These are phyloP conservation scores for Lagopus leucura DNA, from an alignment of 2,113 vertebrate species.

Conservation along the genomic window DNA sequence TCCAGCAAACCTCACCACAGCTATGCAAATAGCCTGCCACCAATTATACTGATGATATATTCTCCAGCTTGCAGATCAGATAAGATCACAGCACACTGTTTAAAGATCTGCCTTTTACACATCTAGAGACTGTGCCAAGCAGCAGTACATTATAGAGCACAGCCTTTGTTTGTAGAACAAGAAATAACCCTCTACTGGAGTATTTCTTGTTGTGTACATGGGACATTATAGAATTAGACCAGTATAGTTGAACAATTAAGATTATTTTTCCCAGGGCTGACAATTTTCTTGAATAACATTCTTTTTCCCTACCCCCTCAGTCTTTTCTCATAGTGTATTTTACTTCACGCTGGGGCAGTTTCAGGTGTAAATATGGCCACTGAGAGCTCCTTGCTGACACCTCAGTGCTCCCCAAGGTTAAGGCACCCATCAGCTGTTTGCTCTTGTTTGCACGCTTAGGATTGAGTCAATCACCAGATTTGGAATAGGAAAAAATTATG, in stretches of 20 bases:
- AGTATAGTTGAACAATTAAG: not conserved
- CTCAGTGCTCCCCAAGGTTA: not conserved
- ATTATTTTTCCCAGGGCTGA: not conserved
- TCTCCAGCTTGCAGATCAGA: constrained; percentile 12
- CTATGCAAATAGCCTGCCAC: constrained; percentile 17
- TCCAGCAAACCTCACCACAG: not conserved
- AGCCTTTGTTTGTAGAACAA: constrained; percentile 15
- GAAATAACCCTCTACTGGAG: not conserved
- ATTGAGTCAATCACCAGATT: constrained; percentile 10
- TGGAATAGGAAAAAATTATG: not conserved
- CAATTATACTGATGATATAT: not conserved
- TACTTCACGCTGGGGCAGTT: not conserved
- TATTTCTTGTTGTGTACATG: not conserved
- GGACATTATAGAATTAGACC: constrained; percentile 4
- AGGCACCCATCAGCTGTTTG: not conserved
- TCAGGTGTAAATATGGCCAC: not conserved
- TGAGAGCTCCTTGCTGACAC: not conserved
- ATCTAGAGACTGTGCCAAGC: not conserved
- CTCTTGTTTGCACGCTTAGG: not conserved
- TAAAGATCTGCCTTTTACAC: constrained; percentile 18
- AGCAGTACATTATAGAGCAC: not conserved
- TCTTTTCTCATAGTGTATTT: not conserved
- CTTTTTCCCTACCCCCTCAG: not conserved
- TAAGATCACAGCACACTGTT: constrained; percentile 17
- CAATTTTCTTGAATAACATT: not conserved